A percentile compares a stretch with the other conserved stretches of the same genome.
phyloP scores from a whole-genome alignment of 2,888 invertebrate species.

The Nowickia ferox region DNA sequence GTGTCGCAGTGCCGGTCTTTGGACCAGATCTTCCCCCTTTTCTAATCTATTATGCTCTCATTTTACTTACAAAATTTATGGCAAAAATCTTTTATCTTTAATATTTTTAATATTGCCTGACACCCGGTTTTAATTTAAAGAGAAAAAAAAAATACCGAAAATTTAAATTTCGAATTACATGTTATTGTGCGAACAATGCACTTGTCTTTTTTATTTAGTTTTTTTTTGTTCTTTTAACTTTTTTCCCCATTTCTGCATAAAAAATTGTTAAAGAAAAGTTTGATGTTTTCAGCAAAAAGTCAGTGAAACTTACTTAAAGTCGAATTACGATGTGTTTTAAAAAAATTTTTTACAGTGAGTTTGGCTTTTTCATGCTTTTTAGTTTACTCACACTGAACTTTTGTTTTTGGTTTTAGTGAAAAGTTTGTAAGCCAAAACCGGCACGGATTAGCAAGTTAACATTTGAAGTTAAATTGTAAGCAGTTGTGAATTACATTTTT shows the following conservation, averaged over 20 bases:
- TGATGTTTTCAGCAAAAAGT: constrained; percentile 13
- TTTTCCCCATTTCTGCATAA: not conserved
- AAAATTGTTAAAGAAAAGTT: constrained; percentile 24
- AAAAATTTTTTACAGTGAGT: not conserved
- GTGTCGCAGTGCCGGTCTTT: no score
- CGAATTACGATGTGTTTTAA: constrained; percentile 26
- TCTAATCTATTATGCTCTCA: no score
- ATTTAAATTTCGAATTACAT: not conserved
- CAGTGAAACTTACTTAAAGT: constrained; percentile 28
- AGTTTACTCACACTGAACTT: not conserved
- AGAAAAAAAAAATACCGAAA: no score
- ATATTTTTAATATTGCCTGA: no score
- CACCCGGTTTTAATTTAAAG: no score
- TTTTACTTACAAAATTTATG: no score
- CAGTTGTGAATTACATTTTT: not conserved
- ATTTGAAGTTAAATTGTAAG: not conserved
- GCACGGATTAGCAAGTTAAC: not conserved
- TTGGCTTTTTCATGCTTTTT: constrained; percentile 1
- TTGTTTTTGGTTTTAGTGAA: not conserved
- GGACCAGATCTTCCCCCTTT: no score
- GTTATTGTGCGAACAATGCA: not conserved
- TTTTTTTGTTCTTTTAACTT: not conserved
- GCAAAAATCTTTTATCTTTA: no score
- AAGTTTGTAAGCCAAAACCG: constrained; percentile 5
- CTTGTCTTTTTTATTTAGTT: not conserved